Percentiles rank a stretch among this genome's conserved stretches.
These are phyloP conservation scores for Puntigrus tetrazona DNA, from an alignment of 2,113 vertebrate species.

Conservation along the genomic window DNA sequence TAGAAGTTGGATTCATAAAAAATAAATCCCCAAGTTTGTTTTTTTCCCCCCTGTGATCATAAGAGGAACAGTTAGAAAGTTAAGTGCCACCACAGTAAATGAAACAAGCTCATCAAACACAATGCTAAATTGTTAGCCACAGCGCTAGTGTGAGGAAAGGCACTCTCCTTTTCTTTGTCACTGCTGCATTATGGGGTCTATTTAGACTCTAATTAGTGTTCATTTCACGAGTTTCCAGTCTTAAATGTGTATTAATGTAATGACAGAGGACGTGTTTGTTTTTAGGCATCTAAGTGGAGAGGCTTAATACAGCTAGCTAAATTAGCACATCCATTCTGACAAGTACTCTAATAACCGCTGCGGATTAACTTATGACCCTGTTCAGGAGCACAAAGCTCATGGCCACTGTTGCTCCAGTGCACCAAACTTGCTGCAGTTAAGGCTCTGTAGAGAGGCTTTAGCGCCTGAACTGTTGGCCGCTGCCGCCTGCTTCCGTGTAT, in stretches of 20 bases:
- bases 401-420: constrained; percentile 52
- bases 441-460: constrained; percentile 45
- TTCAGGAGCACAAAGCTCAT: constrained; percentile 43
- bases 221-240: constrained; percentile 8
- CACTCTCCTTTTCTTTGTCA: neutral
- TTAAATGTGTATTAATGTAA: constrained; percentile 41
- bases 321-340: constrained; percentile 33
- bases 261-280: constrained; percentile 31
- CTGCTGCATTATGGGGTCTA: constrained; percentile 3
- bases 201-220: constrained; percentile 36
- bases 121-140: constrained; percentile 13
- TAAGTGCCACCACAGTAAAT: constrained; percentile 1
- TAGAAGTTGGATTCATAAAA: constrained; percentile 49
- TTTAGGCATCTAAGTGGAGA: constrained; percentile 17
- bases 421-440: constrained; percentile 58
- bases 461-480: constrained; percentile 44
- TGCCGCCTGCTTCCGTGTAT: constrained; percentile 51
- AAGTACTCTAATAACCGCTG: constrained; percentile 36
- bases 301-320: constrained; percentile 25
- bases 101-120: constrained; percentile 14
- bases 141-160: neutral
- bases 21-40: constrained; percentile 44
- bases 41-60: constrained; percentile 30
- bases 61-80: constrained; percentile 36
- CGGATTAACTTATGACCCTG: constrained; percentile 42